Evolutionary conservation across 37 sponge, comb jelly and placozoan genomes (phyloP), one percentile per base, ranked within the genome.

Genomic region (Lycopodina hypogea): DNA sequence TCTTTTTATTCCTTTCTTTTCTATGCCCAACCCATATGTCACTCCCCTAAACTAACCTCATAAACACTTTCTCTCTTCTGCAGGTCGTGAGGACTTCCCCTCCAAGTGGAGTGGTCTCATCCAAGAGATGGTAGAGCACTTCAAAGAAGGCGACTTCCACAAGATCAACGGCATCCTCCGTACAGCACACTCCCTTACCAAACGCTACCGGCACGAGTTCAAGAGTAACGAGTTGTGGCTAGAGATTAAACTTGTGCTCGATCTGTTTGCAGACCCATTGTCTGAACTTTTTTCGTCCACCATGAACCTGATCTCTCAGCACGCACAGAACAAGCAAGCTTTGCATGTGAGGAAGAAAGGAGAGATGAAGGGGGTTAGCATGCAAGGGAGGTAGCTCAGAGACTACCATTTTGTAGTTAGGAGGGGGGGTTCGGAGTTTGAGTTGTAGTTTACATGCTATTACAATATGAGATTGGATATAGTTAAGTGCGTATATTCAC

Each of bases 131-230:
- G 90, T 96, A 21, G 80, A 68, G n/a, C 85, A 99, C 22, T 90
- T 99, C 50, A 76, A 89, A 35, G 73, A 87, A 18, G 84, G 86
- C 11, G 93, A 99, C 75, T 93, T 99, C 79, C 86, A 99, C 72
- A 78, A 85, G 69, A 99, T 99, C 88, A 96, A 96, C 56, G 99
- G 99, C 7, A 89, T 95, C 36, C 81, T 99, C 29, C 91, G 89
- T 73, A 99, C 99, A n/a, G 99, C 99, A 34, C 93, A 99, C 78
- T 96, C 96, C 1, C 89, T 99, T 57, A 95, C 96, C 77, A 91
- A 88, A 57, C 84, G 97, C 28, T 97, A 94, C 64, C 81, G 94
- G 9, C 90, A 99, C 66, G 99, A 99, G 79, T 91, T 96, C 80
- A 86, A 91, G 66, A 92, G 94, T 3, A 87, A 96, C 52, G 94